Evolutionary conservation across 1,140 invertebrate species (phyloP).

Genomic region (Venturia canescens): DNA sequence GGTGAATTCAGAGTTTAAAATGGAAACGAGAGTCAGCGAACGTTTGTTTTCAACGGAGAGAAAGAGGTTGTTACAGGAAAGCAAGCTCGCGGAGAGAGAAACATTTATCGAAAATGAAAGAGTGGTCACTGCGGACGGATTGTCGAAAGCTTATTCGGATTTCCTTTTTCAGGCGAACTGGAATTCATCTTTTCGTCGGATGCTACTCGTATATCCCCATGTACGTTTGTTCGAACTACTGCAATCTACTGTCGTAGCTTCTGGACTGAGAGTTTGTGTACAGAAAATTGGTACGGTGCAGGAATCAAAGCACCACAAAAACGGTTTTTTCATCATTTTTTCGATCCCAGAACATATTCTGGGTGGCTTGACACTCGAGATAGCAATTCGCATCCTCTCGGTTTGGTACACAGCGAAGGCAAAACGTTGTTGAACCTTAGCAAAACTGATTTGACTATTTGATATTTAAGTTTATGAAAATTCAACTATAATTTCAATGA

Average conservation of each 20-base stretch:
- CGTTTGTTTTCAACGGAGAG: background rate
- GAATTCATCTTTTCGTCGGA: background rate
- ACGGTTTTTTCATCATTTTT: too few species aligned
- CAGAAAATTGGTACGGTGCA: too few species aligned
- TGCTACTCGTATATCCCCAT: constrained; percentile 22
- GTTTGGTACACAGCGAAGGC: too few species aligned
- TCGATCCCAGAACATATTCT: too few species aligned
- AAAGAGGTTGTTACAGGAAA: background rate
- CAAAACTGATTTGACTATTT: too few species aligned
- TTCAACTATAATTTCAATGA: too few species aligned
- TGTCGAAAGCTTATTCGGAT: background rate
- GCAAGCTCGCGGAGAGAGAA: background rate
- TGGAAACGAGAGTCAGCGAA: background rate
- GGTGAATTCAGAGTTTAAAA: constrained; percentile 10
- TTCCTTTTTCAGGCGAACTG: background rate
- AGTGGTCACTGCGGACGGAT: background rate
- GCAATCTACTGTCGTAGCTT: background rate
- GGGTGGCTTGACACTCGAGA: too few species aligned
- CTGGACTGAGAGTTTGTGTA: background rate
- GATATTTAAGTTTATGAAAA: too few species aligned
- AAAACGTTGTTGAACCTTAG: too few species aligned
- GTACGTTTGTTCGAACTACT: constrained; percentile 36
- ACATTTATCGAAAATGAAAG: constrained; percentile 4
- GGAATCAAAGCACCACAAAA: too few species aligned
- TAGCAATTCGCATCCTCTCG: too few species aligned